phyloP scores from a whole-genome alignment of 1,140 invertebrate species.

The Lasioglossum albipes region DNA sequence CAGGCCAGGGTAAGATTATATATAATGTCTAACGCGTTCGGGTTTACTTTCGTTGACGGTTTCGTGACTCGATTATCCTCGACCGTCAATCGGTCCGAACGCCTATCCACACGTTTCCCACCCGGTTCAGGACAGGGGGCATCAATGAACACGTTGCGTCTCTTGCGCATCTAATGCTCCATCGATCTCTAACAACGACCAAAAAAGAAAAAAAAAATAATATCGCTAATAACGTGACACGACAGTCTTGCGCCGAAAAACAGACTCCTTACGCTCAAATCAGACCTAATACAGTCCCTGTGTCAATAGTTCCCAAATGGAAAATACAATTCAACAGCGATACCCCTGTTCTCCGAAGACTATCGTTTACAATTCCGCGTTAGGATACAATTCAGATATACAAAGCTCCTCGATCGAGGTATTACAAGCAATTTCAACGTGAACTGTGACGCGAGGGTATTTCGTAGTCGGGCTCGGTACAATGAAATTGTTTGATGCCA shows the following conservation, averaged over 20 bases:
- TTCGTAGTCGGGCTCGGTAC: no score
- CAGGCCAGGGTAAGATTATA: background rate
- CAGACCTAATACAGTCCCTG: background rate
- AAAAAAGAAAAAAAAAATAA: conserved; percentile 49
- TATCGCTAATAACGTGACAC: conserved; percentile 57
- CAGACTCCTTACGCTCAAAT: conserved; percentile 21
- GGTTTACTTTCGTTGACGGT: conserved; percentile 60
- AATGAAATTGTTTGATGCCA: no score
- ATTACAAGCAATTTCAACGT: background rate
- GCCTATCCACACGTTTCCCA: conserved; percentile 2
- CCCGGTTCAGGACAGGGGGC: background rate
- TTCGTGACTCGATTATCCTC: conserved; percentile 56
- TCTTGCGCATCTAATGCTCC: conserved; percentile 27
- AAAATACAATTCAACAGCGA: conserved; percentile 22
- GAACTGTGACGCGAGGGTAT: no score
- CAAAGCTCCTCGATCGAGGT: background rate
- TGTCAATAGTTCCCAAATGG: conserved; percentile 9
- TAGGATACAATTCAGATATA: conserved; percentile 9
- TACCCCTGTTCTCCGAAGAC: background rate
- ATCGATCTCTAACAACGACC: conserved; percentile 22
- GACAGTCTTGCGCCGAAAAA: conserved; percentile 32
- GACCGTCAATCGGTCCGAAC: conserved; percentile 52
- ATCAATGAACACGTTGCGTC: conserved; percentile 38
- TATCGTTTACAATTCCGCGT: conserved; percentile 4
- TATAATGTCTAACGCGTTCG: conserved; percentile 37